These are phyloP conservation scores for Cephalopachus bancanus DNA, from an alignment of 2,797 vertebrate genomes.

Conservation along the genomic window DNA sequence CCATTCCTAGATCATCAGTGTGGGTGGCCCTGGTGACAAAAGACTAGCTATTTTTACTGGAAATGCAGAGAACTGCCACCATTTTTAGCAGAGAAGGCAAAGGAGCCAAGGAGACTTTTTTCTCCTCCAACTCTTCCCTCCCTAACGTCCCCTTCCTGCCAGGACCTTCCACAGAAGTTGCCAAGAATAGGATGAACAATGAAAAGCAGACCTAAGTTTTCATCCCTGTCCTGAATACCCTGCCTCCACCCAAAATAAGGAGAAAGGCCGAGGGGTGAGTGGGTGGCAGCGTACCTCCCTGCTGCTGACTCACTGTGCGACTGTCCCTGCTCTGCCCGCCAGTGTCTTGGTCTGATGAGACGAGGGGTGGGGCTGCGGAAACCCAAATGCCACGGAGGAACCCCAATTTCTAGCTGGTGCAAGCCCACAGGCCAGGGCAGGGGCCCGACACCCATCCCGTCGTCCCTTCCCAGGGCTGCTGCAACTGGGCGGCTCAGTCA, in stretches of 20 bases:
- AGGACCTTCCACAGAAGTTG: conserved; percentile 35
- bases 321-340: rapidly evolving
- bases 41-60: conserved; percentile 57
- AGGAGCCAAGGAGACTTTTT: conserved; percentile 62
- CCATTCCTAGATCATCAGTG: neutral
- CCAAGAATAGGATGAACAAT: conserved; percentile 65
- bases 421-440: neutral
- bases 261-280: neutral
- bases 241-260: neutral
- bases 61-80: conserved; percentile 41
- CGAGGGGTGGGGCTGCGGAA: rapidly evolving
- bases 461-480: neutral
- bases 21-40: conserved; percentile 57
- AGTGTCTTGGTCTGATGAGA: neutral
- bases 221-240: neutral
- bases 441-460: neutral
- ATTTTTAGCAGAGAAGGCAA: conserved; percentile 51
- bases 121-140: conserved; percentile 28
- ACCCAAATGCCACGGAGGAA: neutral
- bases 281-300: neutral
- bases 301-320: neutral
- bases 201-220: conserved; percentile 58
- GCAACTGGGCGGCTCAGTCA: neutral
- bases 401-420: neutral
- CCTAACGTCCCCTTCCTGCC: neutral